phyloP scores from a whole-genome alignment of 2,797 vertebrate genomes.

The Bradypodion pumilum region DNA sequence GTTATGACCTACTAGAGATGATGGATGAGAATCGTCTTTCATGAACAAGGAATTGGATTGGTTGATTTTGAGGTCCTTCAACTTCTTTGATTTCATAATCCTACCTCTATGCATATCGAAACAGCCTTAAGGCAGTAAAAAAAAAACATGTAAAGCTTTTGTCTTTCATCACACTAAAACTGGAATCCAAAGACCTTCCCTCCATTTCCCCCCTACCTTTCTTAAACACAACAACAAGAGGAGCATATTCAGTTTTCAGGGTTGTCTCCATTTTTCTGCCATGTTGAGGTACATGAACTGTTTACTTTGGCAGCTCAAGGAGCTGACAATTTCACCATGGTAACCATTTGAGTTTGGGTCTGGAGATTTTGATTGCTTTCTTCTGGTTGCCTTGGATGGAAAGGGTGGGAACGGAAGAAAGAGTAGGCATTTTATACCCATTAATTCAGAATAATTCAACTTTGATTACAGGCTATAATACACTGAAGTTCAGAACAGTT shows the following conservation, averaged over 20 bases:
- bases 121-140: background rate
- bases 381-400: slow-evolving; percentile 55
- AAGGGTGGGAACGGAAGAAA: background rate
- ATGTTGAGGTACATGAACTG: slow-evolving; percentile 46
- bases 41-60: background rate
- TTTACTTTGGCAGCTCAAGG: slow-evolving; percentile 56
- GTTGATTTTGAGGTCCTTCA: background rate
- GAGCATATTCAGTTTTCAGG: slow-evolving; percentile 60
- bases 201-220: background rate
- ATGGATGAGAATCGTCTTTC: too few species aligned
- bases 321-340: slow-evolving; percentile 58
- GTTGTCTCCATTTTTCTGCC: slow-evolving; percentile 62
- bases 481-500: background rate
- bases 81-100: background rate
- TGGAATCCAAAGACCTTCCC: slow-evolving; percentile 31
- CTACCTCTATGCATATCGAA: background rate
- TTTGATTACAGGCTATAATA: background rate
- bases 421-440: slow-evolving; percentile 28
- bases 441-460: slow-evolving; percentile 36
- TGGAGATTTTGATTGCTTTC: slow-evolving; percentile 38
- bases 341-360: slow-evolving; percentile 60
- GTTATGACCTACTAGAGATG: too few species aligned
- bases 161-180: background rate
- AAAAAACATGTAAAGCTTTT: background rate
- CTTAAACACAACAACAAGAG: slow-evolving; percentile 55